Evolutionary conservation across 2,797 vertebrate genomes (phyloP), one percentile per base, ranked within the genome.

Genomic region (Lepus townsendii): DNA sequence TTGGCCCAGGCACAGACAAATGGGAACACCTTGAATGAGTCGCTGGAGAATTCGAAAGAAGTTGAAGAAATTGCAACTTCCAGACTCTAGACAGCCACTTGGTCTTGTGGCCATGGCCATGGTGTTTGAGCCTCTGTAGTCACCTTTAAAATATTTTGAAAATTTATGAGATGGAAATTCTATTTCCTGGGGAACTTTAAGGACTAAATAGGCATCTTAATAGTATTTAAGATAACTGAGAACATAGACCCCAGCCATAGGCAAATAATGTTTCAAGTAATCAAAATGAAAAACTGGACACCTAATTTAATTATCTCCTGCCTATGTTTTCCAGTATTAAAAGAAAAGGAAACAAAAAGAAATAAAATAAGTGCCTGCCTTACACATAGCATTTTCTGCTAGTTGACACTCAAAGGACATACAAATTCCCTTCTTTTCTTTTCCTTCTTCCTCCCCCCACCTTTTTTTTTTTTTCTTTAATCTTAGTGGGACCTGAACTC

Each of bases 101-200:
- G 50, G 50, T 80, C 71, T 93, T 80, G 16, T 11, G 32, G 17
- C 68, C 19, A 35, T 84, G 63, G 88, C 22, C 16, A 50, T 86
- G 92, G 30, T 65, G 32, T 19, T 83, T 76, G 26, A 0, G 0
- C 66, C 30, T 93, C 35, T 52, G 17, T 14, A 85, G 32, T 60
- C 65, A n/a, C 13, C 54, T 68, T 22, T 16, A 87, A 14, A 60
- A 63, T 5, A 4, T 73, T 95, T 95, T 95, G 47, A 24, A 88
- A 92, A 75, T 88, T 42, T 82, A 47, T 19, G 20, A 87, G 3
- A 60, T 80, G 20, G 52, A 90, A 95, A 94, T 94, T 68, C 11
- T 17, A 84, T 88, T 91, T 94, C 26, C 89, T 82, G 22, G 68
- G 42, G 82, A 95, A 95, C 20, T 73, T 73, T 42, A 78, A 63